These are phyloP conservation scores for Campopleginae sp. DNA, from an alignment of 2,888 invertebrate species.

Conservation along the genomic window DNA sequence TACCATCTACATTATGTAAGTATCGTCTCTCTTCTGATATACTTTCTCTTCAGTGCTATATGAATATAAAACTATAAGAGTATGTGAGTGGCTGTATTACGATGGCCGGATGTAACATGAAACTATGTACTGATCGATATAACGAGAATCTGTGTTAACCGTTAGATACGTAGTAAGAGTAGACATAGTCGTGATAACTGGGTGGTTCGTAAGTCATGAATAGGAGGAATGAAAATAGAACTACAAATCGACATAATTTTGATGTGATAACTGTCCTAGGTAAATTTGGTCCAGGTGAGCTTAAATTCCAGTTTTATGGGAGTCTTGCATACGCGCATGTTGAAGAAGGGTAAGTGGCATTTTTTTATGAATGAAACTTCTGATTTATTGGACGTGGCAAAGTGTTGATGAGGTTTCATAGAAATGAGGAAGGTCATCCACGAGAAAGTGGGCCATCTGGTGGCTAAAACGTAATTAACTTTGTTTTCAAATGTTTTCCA, in stretches of 20 bases:
- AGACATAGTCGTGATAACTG: background rate
- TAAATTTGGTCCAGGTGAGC: too few relatives aligned
- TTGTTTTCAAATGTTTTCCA: too few relatives aligned
- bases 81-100: conserved; percentile 35
- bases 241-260: background rate
- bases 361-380: too few relatives aligned
- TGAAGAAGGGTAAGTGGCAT: too few relatives aligned
- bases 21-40: conserved; percentile 33
- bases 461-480: too few relatives aligned
- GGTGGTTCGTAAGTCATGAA: background rate
- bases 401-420: too few relatives aligned
- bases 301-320: too few relatives aligned
- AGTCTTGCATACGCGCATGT: too few relatives aligned
- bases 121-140: conserved; percentile 9
- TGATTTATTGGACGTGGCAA: too few relatives aligned
- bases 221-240: background rate
- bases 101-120: conserved; percentile 3
- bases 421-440: too few relatives aligned
- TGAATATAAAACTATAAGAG: conserved; percentile 34
- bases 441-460: too few relatives aligned
- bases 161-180: background rate
- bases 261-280: too few relatives aligned
- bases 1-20: background rate
- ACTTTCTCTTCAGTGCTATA: conserved; percentile 35
- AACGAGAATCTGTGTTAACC: background rate